Percentiles rank a stretch among this genome's conserved stretches.
Evolutionary conservation across 2,797 vertebrate genomes (phyloP).

Genomic region (Agapornis canus): DNA sequence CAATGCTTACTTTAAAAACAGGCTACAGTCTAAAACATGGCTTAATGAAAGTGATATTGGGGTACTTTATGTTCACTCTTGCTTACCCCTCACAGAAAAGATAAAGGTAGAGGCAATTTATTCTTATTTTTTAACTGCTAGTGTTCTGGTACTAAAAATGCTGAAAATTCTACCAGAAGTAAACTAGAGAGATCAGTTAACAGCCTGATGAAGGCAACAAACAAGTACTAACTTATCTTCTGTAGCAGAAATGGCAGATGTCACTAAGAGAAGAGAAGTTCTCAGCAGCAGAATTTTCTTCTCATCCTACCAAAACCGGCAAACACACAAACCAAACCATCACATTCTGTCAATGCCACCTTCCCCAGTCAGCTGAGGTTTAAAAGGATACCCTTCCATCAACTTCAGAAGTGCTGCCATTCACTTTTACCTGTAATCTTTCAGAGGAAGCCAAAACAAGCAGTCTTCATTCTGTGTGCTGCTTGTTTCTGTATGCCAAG

Average conservation of each 20-base stretch:
- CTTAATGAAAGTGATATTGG: not conserved
- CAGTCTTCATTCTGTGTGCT: not conserved
- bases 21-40: not conserved
- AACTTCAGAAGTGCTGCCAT: not conserved
- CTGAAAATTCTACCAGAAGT: not conserved
- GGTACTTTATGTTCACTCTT: not conserved
- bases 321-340: not conserved
- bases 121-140: not conserved
- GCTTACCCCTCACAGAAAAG: not conserved
- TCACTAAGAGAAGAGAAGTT: not conserved
- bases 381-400: not conserved
- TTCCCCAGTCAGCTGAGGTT: not conserved
- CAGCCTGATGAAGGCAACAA: not conserved
- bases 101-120: not conserved
- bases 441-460: not conserved
- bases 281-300: not conserved
- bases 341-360: not conserved
- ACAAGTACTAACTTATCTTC: not conserved
- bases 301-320: not conserved
- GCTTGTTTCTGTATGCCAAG: not conserved
- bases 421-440: not conserved
- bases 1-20: not conserved
- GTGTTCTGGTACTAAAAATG: not conserved
- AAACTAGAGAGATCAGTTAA: not conserved
- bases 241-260: not conserved